Evolutionary conservation across 1,140 invertebrate genomes (phyloP).

Genomic region (Drosophila mauritiana): DNA sequence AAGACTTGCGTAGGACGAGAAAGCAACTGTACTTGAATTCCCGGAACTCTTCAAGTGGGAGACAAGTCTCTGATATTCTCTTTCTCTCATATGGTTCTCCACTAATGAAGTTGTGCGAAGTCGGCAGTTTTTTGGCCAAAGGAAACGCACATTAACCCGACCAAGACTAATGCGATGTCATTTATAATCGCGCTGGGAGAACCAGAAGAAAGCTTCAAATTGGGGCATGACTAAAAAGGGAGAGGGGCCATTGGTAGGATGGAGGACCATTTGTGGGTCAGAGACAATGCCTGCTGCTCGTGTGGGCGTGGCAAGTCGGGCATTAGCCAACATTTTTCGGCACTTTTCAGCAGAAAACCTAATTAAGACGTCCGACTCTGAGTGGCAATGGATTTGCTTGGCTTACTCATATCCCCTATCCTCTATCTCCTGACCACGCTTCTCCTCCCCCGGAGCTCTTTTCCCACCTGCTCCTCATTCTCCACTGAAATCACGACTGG

Average conservation of each 20-base stretch:
- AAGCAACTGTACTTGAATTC: constrained; percentile 47
- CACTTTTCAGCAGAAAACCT: constrained; percentile 40
- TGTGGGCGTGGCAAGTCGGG: constrained; percentile 25
- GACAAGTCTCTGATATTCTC: background rate
- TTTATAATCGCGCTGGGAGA: constrained; percentile 57
- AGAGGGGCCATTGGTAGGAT: background rate
- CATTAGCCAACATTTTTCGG: constrained; percentile 38
- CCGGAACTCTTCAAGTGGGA: constrained; percentile 26
- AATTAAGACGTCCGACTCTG: constrained; percentile 44
- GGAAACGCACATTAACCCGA: constrained; percentile 72
- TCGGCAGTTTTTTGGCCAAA: constrained; percentile 14
- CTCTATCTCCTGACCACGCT: background rate
- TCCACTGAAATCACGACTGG: constrained; percentile 34
- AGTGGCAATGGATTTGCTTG: constrained; percentile 26
- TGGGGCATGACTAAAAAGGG: constrained; percentile 30
- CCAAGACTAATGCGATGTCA: constrained; percentile 66
- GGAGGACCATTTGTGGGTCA: constrained; percentile 40
- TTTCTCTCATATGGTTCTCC: background rate
- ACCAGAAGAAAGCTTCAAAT: constrained; percentile 51
- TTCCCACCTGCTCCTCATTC: background rate
- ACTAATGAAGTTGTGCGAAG: constrained; percentile 64
- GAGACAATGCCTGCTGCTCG: constrained; percentile 11
- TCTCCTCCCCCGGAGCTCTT: background rate
- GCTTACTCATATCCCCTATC: background rate
- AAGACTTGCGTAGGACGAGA: constrained; percentile 39